Evolutionary conservation across 2,113 vertebrate genomes (phyloP), one percentile per base, ranked within the genome.

Genomic region (Tapirus terrestris): DNA sequence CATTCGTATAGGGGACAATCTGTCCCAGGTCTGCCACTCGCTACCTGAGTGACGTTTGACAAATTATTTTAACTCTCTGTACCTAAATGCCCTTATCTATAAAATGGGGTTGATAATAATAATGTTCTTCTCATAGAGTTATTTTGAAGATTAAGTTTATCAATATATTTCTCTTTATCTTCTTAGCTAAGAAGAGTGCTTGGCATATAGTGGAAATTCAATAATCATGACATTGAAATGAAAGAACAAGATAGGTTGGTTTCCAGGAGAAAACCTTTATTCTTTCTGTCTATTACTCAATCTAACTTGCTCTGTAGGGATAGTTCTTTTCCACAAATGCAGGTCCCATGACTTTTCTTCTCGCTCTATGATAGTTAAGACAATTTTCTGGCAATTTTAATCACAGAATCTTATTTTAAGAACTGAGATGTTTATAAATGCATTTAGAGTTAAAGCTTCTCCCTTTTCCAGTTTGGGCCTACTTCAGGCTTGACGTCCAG

Each of bases 301-400:
- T 92, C 27, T 94, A 80, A 97, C 39, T 79, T 77, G 11, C 11
- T 91, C 8, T 84, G 3, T 88, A 61, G 14, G 7, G 43, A 8
- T 79, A 29, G 6, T 73, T 20, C 2, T 87, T 90, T 85, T 51
- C 11, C 39, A 68, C 6, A 8, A 43, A 29, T 3, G 1, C 27
- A 92, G 9, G 5, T 65, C 45, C 23, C 29, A 43, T 68, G 76
- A 76, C 45, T 79, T 80, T 76, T 82, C 9, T 23, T 29, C 39
- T 83, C 39, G 33, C 53, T 87, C 10, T 89, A 16, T 65, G 8
- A 48, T 33, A 48, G 23, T 53, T 85, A 51, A 86, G 89, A 96
- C 12, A 86, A 82, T 85, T 97, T 1, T 83, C n/a, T 86, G 84
- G 79, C 3, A 75, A 76, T 96, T 68, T 93, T 56, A 92, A 58